Evolutionary conservation across 2,888 invertebrate species (phyloP), one percentile per base, ranked within the genome.

Genomic region (Tenthredo livida): DNA sequence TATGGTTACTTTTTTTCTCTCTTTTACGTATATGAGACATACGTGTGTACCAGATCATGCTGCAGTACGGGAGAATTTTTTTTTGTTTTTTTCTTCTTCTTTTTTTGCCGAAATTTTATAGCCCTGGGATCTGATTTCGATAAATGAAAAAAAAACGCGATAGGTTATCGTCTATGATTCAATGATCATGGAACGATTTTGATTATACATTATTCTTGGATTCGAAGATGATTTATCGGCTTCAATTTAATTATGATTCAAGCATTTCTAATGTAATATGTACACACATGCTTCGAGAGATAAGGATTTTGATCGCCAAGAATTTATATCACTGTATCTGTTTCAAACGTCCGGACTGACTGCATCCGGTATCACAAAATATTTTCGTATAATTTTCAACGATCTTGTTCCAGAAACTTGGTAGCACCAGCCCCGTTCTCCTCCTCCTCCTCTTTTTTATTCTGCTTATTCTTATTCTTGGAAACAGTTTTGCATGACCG

Each of bases 401-500:
- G 43, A 47, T 75, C 75, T 43, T 29, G 75, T 75, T 78, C 58
- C 78, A 58, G 58, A 78, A 78, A 58, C 58, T 78, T 33, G 50
- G n/a, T 7, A 2, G 50, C n/a, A 37, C 17, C 40, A 37, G n/a
- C 33, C 6, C 37, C n/a, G 0, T n/a, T 6, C 7, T 67, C 50
- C 17, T 17, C 50, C 12, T 50, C 50, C 6, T 50, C 2, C 9
- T 50, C 17, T 6, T 50, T n/a, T n/a, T 50, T 50, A 5, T 17
- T 50, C 17, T 6, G 5, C 50, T 50, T 50, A 50, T 50, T 73
- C 72, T 73, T 43, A n/a, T 43, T 73, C 73, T 73, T 33, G 67
- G 67, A 83, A 83, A 47, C 21, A 29, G 17, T 80, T 80, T 80
- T 80, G 80, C 80, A 80, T 80, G 65, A 80, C 33, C 80, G 61